A percentile compares a stretch with the other conserved stretches of the same genome.
Conservation (phyloP, 1,140 invertebrate species). For the Leptinotarsa undecemlineata region DNA sequence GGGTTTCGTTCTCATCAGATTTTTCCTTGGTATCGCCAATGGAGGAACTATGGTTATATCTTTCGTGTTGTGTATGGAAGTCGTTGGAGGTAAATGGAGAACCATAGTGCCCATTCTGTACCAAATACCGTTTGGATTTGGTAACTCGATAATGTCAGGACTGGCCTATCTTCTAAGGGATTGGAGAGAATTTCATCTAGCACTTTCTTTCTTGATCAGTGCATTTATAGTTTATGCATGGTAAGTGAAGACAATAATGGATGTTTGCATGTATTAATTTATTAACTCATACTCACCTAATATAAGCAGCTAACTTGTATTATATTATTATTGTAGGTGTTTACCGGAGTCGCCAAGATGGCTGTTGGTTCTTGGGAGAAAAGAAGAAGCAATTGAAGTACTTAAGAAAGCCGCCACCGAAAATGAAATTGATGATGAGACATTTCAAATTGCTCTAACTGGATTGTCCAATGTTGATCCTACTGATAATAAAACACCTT, state of each 20-base stretch:
- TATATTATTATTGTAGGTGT: conserved; percentile 58
- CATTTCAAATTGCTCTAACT: conserved; percentile 43
- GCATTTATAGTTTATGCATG: conserved; percentile 73
- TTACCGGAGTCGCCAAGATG: conserved; percentile 82
- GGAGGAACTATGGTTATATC: conserved; percentile 73
- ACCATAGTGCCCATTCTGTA: conserved; percentile 71
- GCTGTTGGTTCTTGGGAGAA: conserved; percentile 70
- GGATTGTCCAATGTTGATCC: conserved; percentile 26
- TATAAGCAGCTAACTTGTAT: conserved; percentile 16
- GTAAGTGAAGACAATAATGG: conserved; percentile 42
- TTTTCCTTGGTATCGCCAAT: conserved; percentile 69
- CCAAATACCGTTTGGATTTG: conserved; percentile 71
- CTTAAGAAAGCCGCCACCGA: conserved; percentile 67
- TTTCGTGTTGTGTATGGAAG: conserved; percentile 63
- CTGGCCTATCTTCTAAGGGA: conserved; percentile 68
- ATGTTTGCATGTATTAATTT: no score
- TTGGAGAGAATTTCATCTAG: conserved; percentile 75
- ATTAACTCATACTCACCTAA: neutral
- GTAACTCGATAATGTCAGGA: conserved; percentile 64
- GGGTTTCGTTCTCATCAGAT: conserved; percentile 65
- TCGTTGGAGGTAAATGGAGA: conserved; percentile 68
- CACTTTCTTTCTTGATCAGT: conserved; percentile 70
- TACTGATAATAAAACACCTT: conserved; percentile 55
- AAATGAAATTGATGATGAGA: conserved; percentile 45
- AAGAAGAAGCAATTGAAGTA: conserved; percentile 68